A percentile compares a stretch with the other conserved stretches of the same genome.
These are phyloP conservation scores for Xenotilapia longispinis DNA, from an alignment of 2,113 vertebrate species.

Conservation along the genomic window DNA sequence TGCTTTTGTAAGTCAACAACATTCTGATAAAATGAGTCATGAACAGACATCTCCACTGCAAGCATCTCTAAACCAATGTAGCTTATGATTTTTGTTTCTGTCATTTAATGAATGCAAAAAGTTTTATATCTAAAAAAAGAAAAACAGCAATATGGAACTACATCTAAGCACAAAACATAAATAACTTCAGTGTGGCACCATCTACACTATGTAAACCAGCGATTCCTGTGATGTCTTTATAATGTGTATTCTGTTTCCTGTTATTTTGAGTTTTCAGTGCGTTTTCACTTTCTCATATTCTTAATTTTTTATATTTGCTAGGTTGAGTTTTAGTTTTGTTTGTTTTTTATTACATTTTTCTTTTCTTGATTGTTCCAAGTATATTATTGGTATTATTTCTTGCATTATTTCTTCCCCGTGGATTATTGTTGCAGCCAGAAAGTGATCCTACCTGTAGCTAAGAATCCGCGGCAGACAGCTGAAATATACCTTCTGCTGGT, in stretches of 20 bases:
- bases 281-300: neutral
- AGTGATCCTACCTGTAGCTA: neutral
- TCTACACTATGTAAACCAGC: neutral
- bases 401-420: neutral
- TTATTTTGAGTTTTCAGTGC: neutral
- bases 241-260: neutral
- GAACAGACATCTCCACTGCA: neutral
- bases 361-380: neutral
- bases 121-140: neutral
- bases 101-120: neutral
- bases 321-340: neutral
- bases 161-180: neutral
- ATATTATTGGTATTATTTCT: neutral
- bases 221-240: neutral
- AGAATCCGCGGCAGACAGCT: rapidly evolving
- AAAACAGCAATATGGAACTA: neutral
- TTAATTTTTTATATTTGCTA: neutral
- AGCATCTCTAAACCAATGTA: neutral
- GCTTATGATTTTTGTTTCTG: neutral
- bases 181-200: neutral
- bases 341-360: rapidly evolving
- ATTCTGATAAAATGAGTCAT: neutral
- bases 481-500: neutral
- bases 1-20: neutral
- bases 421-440: neutral